These are phyloP conservation scores for Gymnothorax reevesii DNA, from an alignment of 2,797 vertebrate genomes.

Conservation along the genomic window DNA sequence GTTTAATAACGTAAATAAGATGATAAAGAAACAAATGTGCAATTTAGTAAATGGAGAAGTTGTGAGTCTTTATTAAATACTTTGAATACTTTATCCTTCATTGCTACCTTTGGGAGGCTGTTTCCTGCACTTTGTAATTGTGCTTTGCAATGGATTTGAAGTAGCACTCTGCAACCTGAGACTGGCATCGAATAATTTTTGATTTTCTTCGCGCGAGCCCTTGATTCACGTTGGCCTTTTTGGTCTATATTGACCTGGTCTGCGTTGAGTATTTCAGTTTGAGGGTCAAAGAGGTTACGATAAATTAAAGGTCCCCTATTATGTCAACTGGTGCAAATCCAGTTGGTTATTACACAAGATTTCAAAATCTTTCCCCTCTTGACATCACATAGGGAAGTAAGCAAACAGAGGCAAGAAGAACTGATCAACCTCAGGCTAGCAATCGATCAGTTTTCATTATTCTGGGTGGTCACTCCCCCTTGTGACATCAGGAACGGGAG, in stretches of 20 bases:
- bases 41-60: neutral
- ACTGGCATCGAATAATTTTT: neutral
- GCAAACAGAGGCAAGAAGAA: too few species aligned
- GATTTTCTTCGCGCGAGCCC: neutral
- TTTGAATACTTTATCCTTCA: neutral
- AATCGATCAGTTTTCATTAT: too few species aligned
- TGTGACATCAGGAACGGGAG: too few species aligned
- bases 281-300: neutral
- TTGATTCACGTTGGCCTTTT: neutral
- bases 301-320: neutral
- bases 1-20: neutral
- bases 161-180: neutral
- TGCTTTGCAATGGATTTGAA: neutral
- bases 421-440: too few species aligned
- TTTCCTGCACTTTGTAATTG: neutral
- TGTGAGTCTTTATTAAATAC: neutral
- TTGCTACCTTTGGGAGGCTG: neutral
- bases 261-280: neutral
- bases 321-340: too few species aligned
- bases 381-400: too few species aligned
- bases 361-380: too few species aligned
- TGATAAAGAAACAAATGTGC: neutral
- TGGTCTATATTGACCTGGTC: neutral
- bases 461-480: too few species aligned
- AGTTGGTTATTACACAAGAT: too few species aligned